Percentiles rank a stretch among this genome's conserved stretches.
phyloP scores from a whole-genome alignment of 1,140 invertebrate genomes.

The Pissodes strobi region DNA sequence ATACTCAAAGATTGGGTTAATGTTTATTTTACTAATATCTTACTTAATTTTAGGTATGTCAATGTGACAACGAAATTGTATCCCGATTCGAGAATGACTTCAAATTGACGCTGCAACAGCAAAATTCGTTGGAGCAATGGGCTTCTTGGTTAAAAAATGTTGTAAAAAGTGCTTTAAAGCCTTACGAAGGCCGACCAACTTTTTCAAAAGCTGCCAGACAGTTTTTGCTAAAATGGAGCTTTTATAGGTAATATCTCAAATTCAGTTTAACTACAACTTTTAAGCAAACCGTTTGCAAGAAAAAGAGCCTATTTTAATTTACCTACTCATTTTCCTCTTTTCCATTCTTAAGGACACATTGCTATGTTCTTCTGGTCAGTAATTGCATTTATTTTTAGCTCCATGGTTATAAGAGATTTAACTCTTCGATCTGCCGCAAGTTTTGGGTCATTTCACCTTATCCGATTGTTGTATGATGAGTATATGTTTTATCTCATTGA shows the following conservation, averaged over 20 bases:
- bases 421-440: constrained; percentile 94
- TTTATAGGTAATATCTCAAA: constrained; percentile 93
- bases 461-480: constrained; percentile 96
- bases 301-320: too few species aligned
- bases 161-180: constrained; percentile 84
- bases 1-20: too few species aligned
- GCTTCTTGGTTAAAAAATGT: constrained; percentile 94
- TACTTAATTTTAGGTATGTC: constrained; percentile 68
- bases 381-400: constrained; percentile 67
- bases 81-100: constrained; percentile 90
- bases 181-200: constrained; percentile 80
- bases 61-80: constrained; percentile 87
- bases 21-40: neutral
- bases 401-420: constrained; percentile 94
- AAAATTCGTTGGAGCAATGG: constrained; percentile 96
- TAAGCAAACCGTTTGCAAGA: too few species aligned
- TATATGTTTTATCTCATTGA: constrained; percentile 99
- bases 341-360: too few species aligned
- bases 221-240: constrained; percentile 98
- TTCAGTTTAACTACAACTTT: too few species aligned
- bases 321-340: too few species aligned
- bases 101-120: constrained; percentile 89
- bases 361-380: too few species aligned
- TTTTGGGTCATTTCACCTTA: constrained; percentile 98
- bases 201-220: constrained; percentile 91